Conservation (phyloP, 2,113 vertebrate genomes). For the Kobus ellipsiprymnus region DNA sequence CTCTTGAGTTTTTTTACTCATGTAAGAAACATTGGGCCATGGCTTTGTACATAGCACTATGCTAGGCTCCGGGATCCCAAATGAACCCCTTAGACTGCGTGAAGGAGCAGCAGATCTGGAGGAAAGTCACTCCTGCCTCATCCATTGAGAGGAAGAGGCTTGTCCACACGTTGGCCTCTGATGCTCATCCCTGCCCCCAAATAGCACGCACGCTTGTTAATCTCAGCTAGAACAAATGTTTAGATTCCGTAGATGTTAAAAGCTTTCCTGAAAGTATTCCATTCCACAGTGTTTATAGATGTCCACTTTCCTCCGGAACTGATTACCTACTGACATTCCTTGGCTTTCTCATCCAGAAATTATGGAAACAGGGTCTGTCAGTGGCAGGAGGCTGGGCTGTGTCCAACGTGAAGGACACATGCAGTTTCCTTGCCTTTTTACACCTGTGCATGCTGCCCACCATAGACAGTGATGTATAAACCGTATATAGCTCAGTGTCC, state of each 20-base stretch:
- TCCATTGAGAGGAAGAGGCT: not conserved
- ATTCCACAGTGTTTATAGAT: not conserved
- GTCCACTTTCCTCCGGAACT: constrained; percentile 1
- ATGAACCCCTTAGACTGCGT: not conserved
- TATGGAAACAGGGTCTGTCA: constrained; percentile 61
- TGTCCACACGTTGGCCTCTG: not conserved
- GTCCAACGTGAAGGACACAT: not conserved
- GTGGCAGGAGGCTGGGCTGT: constrained; percentile 51
- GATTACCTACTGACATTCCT: constrained; percentile 38
- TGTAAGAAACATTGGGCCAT: not conserved
- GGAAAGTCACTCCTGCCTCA: not conserved
- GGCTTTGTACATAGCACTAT: constrained; percentile 17
- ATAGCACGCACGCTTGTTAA: not conserved
- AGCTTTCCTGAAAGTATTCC: not conserved
- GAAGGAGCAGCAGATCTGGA: not conserved
- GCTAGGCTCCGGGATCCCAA: constrained; percentile 33
- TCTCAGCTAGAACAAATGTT: not conserved
- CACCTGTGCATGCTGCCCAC: constrained; percentile 76
- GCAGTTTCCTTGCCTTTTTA: constrained; percentile 66
- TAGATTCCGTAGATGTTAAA: not conserved
- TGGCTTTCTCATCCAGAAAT: constrained; percentile 78
- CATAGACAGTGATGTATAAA: constrained; percentile 70
- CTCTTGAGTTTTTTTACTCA: constrained; percentile 29
- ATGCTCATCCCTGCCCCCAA: not conserved
- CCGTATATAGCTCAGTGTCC: constrained; percentile 73